Conservation (phyloP, 2,888 invertebrate genomes). For the Ecliptopera silaceata region DNA sequence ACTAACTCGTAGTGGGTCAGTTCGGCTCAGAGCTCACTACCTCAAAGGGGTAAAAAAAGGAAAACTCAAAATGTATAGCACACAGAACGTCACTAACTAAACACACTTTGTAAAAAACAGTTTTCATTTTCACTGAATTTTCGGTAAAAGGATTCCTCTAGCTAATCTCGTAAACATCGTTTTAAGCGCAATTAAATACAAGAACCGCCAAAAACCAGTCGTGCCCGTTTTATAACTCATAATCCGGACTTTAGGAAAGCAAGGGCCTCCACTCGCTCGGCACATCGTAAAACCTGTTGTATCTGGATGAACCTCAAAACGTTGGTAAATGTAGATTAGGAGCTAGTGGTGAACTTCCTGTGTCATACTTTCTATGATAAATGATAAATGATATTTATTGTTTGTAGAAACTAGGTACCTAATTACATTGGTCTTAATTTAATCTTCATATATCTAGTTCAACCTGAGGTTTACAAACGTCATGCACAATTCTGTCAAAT, state of each 20-base stretch:
- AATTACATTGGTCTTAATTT: no score
- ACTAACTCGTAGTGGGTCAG: no score
- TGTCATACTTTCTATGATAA: background rate
- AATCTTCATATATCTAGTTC: no score
- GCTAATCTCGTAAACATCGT: conserved; percentile 27
- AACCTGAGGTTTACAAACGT: no score
- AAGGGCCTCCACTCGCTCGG: conserved; percentile 36
- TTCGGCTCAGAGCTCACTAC: no score
- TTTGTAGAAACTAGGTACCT: no score
- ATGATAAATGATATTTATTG: no score
- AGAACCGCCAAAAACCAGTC: conserved; percentile 29
- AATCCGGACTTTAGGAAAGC: conserved; percentile 44
- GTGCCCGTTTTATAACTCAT: conserved; percentile 49
- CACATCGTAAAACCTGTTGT: conserved; percentile 53
- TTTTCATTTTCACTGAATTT: background rate
- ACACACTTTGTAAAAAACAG: no score
- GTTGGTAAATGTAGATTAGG: conserved; percentile 25
- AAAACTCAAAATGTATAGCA: no score
- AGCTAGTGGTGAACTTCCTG: background rate
- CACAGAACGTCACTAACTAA: no score
- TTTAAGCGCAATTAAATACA: conserved; percentile 27
- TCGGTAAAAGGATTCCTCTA: background rate
- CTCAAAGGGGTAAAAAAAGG: no score
- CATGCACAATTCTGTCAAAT: no score
- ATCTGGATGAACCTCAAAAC: conserved; percentile 44